Evolutionary conservation across 2,888 invertebrate species (phyloP), one percentile per base, ranked within the genome.

Genomic region (Oxytorus armatus): DNA sequence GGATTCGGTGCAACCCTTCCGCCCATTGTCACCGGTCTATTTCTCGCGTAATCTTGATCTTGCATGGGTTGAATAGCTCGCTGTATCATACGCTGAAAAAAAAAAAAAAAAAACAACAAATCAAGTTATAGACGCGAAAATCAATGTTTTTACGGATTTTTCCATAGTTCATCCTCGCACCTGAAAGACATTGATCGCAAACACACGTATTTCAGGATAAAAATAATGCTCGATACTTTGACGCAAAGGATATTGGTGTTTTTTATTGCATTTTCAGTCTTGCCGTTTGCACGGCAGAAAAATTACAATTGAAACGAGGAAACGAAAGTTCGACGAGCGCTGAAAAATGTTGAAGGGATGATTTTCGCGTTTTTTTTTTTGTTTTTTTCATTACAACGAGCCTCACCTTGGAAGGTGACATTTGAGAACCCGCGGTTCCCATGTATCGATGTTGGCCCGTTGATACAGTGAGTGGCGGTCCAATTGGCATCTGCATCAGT

Each of bases 41-140:
- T 53, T n/a, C n/a, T n/a, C 11, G 44, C 63, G 11, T 74, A 74
- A 16, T 79, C 79, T 1, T 69, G 51, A n/a, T 79, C 74, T 5
- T 79, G 69, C 4, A 47, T 55, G 0, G 74, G 69, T 14, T 79
- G 79, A 33, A 69, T 65, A 16, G 29, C 14, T 25, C 57, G 36
- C 8, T 70, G 68, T 16, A 14, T 7, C 65, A 70, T 49, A 14
- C 63, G 69, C 79, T 79, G 25, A 10, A 68, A 73, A 39, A 10
- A 0, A n/a, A 14, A 14, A 7, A 36, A 61, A 59, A 29, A 25
- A 44, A 36, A 23, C 1, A 4, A 16, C 8, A 33, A 47, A n/a
- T 16, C 29, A n/a, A n/a, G 3, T 5, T 5, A 5, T 29, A 3
- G 5, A 29, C 36, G 23, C 21, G 1, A 11, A 1, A 23, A 47